Base-by-base conservation (phyloP, 2,113 vertebrate genomes). In the Lichenostomus cassidix region DNA sequence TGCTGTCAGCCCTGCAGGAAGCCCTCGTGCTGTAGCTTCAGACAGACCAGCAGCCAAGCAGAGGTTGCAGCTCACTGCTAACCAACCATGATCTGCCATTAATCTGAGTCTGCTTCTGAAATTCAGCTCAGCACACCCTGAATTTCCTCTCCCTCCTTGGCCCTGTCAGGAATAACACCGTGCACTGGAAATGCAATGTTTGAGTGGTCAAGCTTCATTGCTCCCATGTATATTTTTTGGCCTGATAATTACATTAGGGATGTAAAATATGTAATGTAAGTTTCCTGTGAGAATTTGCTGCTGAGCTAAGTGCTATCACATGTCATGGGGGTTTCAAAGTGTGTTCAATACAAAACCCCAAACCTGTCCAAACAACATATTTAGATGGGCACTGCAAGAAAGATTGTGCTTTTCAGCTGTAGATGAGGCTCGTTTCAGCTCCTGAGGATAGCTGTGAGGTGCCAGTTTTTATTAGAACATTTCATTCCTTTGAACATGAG, bases 101-200 rank as follows among this genome's bases (percentile, higher is more conserved):
- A n/a, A 94, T 79, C 71, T 75, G 73, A 91, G 83, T 73, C 74
- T 71, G 71, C 42, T 88, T 46, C 89, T 68, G 56, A 93, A 88
- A 83, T 68, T 80, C 77, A 10, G 9, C 41, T 95, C 76, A 75
- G 20, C 46, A 8, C 12, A 55, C 39, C 25, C 33, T 63, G 41
- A n/a, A 69, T 80, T 84, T 94, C 75, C 39, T 92, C 33, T 81
- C 33, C 33, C 15, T 91, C 27, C 37, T 65, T 83, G 56, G 33
- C 67, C 81, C 44, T 19, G 46, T 86, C 73, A 55, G 56, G 76
- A 88, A 39, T 29, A 65, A 42, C 59, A 53, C 49, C 3, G 2
- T 62, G 33, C 41, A 22, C 37, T 77, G 41, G 52, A 82, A 75
- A 75, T 21, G 21, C 44, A 33, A 0, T 23, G 52, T 60, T 75